phyloP scores from a whole-genome alignment of 2,113 vertebrate genomes.

The Leptocoma aspasia region DNA sequence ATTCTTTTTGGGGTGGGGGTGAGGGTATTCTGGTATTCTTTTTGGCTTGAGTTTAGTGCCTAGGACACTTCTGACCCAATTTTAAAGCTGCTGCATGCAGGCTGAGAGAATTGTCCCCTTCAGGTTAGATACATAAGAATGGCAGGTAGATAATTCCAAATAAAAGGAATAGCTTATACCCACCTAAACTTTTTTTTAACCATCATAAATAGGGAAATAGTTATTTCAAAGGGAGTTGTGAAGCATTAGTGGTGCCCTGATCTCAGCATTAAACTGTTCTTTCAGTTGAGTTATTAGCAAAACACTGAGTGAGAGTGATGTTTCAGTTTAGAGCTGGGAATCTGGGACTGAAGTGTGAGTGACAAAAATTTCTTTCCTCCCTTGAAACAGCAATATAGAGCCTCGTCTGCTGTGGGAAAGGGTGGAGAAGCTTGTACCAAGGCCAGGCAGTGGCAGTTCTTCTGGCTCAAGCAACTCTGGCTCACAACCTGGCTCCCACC shows the following conservation, averaged over 20 bases:
- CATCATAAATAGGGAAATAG: background rate
- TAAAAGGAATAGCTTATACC: background rate
- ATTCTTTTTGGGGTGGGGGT: background rate
- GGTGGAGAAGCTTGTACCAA: slow-evolving; percentile 91
- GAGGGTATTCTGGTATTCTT: background rate
- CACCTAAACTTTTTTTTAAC: background rate
- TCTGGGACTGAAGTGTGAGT: background rate
- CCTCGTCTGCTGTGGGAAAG: slow-evolving; percentile 93
- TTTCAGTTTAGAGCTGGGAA: background rate
- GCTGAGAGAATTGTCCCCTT: background rate
- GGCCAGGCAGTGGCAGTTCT: slow-evolving; percentile 90
- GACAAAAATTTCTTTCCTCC: background rate
- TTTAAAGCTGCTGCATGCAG: background rate
- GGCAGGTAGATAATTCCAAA: background rate
- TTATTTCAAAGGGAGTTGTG: background rate
- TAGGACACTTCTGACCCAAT: background rate
- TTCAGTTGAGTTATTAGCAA: background rate
- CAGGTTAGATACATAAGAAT: background rate
- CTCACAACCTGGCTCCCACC: slow-evolving; percentile 85
- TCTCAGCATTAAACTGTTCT: background rate
- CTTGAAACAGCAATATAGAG: slow-evolving; percentile 81
- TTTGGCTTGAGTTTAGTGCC: background rate
- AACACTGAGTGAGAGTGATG: background rate
- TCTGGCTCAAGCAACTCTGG: slow-evolving; percentile 94
- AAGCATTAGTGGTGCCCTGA: background rate